Evolutionary conservation across 2,113 vertebrate genomes (phyloP).

Genomic region (Paratilapia polleni): DNA sequence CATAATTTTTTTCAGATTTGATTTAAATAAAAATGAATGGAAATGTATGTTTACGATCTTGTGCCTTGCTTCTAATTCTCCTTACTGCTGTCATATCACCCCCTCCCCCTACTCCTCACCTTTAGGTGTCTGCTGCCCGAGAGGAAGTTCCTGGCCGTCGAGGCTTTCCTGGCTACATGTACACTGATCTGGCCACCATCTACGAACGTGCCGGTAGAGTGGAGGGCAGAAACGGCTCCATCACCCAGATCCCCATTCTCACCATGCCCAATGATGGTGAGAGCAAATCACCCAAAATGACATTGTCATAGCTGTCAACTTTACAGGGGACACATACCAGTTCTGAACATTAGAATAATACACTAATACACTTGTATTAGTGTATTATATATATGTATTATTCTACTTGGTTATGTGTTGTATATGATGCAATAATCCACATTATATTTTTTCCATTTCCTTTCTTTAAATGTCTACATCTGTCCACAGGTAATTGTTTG

Average conservation of each 20-base stretch:
- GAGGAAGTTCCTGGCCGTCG: slow-evolving; percentile 80
- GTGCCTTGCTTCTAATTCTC: background rate
- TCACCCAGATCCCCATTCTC: slow-evolving; percentile 85
- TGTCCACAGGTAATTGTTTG: background rate
- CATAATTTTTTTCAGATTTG: background rate
- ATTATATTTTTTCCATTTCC: background rate
- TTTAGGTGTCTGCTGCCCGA: slow-evolving; percentile 79
- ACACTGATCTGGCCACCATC: slow-evolving; percentile 83
- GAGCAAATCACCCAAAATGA: background rate
- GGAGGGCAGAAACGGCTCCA: slow-evolving; percentile 83
- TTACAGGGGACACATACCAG: background rate
- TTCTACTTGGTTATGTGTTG: background rate
- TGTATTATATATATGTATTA: too few relatives aligned
- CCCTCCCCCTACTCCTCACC: background rate
- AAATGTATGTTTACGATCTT: background rate
- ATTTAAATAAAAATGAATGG: background rate
- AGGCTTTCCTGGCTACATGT: slow-evolving; percentile 83
- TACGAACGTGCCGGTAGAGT: slow-evolving; percentile 81
- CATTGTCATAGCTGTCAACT: background rate
- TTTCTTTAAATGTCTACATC: background rate
- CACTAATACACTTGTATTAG: too few relatives aligned
- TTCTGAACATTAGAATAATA: too few relatives aligned
- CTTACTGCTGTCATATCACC: background rate
- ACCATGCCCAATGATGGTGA: slow-evolving; percentile 81
- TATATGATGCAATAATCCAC: background rate